Base-by-base conservation (phyloP, 2,113 vertebrate genomes). In the Arizona elegans region DNA sequence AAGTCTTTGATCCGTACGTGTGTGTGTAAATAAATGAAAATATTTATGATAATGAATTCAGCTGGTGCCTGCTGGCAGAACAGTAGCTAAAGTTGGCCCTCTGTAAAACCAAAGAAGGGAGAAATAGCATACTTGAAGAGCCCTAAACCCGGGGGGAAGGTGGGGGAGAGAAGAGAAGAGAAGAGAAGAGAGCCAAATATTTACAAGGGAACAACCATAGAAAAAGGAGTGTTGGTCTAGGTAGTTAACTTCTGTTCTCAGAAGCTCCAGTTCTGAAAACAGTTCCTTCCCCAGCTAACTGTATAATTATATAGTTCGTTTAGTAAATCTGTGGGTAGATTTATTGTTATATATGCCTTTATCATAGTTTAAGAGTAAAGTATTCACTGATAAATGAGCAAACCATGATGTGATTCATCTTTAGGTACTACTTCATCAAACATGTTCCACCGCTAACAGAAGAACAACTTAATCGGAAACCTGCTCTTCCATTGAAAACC, bases 381-480 rank as follows among this genome's bases (percentile, higher is more conserved):
- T 81, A 21, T 81, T 81, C 75, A 8, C 17, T 43, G 33, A 81
- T 43, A 38, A 81, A 81, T 9, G n/a, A 81, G 43, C 75, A 81
- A 81, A 21, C 75, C 70, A 21, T 81, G 33, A 43, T 43, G 19
- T 81, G 33, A 43, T 8, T 81, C 33, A 21, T 43, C 97, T 97
- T 92, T 94, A 99, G 99, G 91, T 99, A 99, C 95, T 99, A 99
- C 97, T 99, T 99, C 98, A 99, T 99, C 97, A 99, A 99, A 91
- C 99, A 99, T 6, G 99, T 99, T 91, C 99, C 99, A 94, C 99
- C 99, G 5, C 97, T 99, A 96, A 99, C 99, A 91, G 99, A 99
- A 97, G 99, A 99, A 96, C 99, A 99, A 94, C 98, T 99, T 70
- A 99, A 99, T 92, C 98, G 99, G 96, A 99, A 99, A 95, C 99